These are phyloP conservation scores for Plebejus argus DNA, from an alignment of 2,888 invertebrate genomes.

Conservation along the genomic window DNA sequence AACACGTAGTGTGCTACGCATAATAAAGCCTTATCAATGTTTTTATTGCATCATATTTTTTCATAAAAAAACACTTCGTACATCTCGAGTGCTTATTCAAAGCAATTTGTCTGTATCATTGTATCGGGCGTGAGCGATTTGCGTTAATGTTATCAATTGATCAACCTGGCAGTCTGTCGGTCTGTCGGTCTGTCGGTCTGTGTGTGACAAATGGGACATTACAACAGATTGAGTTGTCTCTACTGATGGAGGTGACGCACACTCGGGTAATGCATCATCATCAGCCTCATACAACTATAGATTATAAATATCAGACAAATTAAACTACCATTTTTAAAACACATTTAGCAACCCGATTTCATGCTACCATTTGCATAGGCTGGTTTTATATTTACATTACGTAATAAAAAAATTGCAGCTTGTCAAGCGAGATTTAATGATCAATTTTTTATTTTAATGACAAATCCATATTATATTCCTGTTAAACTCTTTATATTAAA, in stretches of 20 bases:
- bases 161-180: neutral
- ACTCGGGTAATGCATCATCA: neutral
- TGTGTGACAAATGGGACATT: slow-evolving; percentile 27
- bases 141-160: slow-evolving; percentile 25
- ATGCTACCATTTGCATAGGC: too few species aligned
- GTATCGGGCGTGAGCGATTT: slow-evolving; percentile 2
- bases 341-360: neutral
- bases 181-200: slow-evolving; percentile 22
- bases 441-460: too few species aligned
- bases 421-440: too few species aligned
- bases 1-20: neutral
- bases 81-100: neutral
- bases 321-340: neutral
- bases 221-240: slow-evolving; percentile 23
- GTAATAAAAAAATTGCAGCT: too few species aligned
- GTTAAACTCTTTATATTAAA: too few species aligned
- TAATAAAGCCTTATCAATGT: neutral
- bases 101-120: neutral
- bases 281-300: neutral
- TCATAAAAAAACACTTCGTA: neutral
- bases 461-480: too few species aligned
- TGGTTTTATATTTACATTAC: too few species aligned
- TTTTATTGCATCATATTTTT: neutral
- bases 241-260: slow-evolving; percentile 3
- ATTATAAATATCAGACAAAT: neutral